Percentiles rank a stretch among this genome's conserved stretches.
Evolutionary conservation across 2,797 vertebrate species (phyloP).

Genomic region (Chloroceryle amazona): DNA sequence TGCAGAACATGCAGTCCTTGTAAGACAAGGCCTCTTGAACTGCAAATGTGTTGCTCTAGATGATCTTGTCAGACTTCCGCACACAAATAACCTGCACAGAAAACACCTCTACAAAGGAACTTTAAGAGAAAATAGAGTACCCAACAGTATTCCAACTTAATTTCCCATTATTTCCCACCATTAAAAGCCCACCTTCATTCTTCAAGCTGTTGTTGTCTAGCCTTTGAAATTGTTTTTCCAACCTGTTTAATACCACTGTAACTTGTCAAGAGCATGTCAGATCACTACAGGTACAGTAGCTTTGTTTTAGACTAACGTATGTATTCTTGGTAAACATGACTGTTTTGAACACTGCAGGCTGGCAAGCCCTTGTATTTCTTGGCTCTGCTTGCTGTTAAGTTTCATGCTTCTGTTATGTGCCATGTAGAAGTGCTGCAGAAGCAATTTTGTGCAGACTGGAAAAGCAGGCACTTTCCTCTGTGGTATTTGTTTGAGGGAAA

Average conservation of each 20-base stretch:
- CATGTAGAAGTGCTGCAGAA: constrained; percentile 38
- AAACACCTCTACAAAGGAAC: not conserved
- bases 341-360: not conserved
- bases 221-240: not conserved
- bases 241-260: not conserved
- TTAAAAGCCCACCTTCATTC: not conserved
- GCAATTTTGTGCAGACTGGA: constrained; percentile 42
- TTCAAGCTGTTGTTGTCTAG: not conserved
- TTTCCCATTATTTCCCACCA: not conserved
- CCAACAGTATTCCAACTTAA: not conserved
- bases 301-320: not conserved
- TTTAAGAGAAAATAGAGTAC: not conserved
- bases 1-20: not conserved
- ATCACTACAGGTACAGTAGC: not conserved
- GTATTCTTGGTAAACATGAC: not conserved
- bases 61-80: not conserved
- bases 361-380: not conserved
- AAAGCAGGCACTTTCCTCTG: constrained; percentile 65
- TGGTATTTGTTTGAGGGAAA: not conserved
- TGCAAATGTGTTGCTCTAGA: constrained; percentile 26
- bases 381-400: not conserved
- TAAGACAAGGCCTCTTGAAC: constrained; percentile 6
- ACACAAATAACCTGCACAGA: not conserved
- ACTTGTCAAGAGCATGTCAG: not conserved
- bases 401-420: not conserved